phyloP scores from a whole-genome alignment of 2,888 invertebrate genomes.

The Xylota sylvarum region DNA sequence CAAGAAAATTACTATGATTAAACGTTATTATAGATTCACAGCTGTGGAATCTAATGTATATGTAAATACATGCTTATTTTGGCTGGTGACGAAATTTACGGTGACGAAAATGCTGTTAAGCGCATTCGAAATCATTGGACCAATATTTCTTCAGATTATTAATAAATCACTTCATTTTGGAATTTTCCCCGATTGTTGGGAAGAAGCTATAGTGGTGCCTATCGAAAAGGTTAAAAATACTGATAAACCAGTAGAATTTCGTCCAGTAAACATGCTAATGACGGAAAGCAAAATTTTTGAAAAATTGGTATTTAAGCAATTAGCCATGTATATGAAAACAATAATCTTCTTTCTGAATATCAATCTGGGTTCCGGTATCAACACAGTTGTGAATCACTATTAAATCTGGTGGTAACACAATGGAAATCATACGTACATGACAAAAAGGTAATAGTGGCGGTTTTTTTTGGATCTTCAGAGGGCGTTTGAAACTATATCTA shows the following conservation, averaged over 20 bases:
- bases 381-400: constrained; percentile 31
- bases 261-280: constrained; percentile 9
- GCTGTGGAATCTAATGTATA: no score
- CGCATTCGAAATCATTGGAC: not conserved
- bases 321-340: not conserved
- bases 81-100: no score
- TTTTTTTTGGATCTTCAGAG: no score
- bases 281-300: constrained; percentile 17
- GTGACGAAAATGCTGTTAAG: not conserved
- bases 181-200: no score
- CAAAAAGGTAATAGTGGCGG: no score
- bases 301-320: not conserved
- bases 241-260: not conserved
- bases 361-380: constrained; percentile 1
- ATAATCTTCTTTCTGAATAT: not conserved
- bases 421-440: no score
- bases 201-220: no score
- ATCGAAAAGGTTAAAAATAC: not conserved
- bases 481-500: not conserved
- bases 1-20: no score
- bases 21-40: no score
- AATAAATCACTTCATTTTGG: not conserved
- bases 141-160: not conserved
- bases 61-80: no score
- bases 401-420: no score